phyloP scores from a whole-genome alignment of 2,888 invertebrate genomes.

The Drosophila macrospina region DNA sequence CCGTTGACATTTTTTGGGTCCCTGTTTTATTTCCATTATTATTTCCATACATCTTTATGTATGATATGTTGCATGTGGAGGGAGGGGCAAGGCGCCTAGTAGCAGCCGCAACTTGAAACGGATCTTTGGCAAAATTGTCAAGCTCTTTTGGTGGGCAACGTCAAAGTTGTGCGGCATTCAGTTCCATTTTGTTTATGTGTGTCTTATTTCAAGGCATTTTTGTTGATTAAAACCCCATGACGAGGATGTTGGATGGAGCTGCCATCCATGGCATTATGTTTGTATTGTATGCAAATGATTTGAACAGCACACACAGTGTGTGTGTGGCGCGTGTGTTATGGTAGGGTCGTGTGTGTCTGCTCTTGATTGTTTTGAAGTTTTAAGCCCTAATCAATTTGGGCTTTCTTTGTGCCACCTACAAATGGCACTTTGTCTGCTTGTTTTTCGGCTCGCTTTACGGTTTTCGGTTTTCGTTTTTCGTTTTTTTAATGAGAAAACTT shows the following conservation, averaged over 20 bases:
- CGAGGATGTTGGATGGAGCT: slow-evolving; percentile 17
- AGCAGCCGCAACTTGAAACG: slow-evolving; percentile 37
- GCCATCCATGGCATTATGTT: slow-evolving; percentile 42
- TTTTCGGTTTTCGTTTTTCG: slow-evolving; percentile 34
- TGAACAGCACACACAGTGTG: slow-evolving; percentile 21
- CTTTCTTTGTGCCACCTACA: slow-evolving; percentile 53
- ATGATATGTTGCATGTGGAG: slow-evolving; percentile 3
- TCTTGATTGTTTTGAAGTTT: slow-evolving; percentile 77
- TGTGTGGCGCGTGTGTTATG: slow-evolving; percentile 7
- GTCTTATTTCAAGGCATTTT: slow-evolving; percentile 56
- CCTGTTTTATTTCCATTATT: slow-evolving; percentile 46
- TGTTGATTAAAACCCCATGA: slow-evolving; percentile 72
- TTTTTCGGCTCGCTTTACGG: slow-evolving; percentile 24
- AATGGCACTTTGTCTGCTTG: slow-evolving; percentile 30
- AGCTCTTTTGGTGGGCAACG: slow-evolving; percentile 21
- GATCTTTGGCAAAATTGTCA: slow-evolving; percentile 51
- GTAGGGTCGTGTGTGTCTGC: slow-evolving; percentile 42
- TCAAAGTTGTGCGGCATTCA: slow-evolving; percentile 59
- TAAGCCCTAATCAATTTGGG: slow-evolving; percentile 80
- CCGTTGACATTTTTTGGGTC: slow-evolving; percentile 63
- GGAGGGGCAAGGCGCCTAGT: slow-evolving; percentile 17
- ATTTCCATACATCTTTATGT: slow-evolving; percentile 33
- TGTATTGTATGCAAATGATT: slow-evolving; percentile 70
- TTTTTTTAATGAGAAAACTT: slow-evolving; percentile 75
- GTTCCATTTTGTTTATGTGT: slow-evolving; percentile 57